Conservation (phyloP, 2,113 vertebrate genomes). For the Pollachius pollachius region DNA sequence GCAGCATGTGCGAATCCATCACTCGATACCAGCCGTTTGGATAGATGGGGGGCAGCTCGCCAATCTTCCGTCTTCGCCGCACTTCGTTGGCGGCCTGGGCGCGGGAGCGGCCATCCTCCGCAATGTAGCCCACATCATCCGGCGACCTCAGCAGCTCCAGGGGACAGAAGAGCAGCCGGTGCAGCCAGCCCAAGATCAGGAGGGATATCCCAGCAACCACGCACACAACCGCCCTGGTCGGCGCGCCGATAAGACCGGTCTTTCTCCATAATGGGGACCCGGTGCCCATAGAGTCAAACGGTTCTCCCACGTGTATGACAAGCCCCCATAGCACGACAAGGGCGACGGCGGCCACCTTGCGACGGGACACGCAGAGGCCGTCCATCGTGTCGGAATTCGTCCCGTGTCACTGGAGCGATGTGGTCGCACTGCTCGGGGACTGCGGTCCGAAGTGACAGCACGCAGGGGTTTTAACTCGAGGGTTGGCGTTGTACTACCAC, state of each 20-base stretch:
- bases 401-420: not conserved
- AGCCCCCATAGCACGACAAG: slow-evolving; percentile 44
- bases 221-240: slow-evolving; percentile 34
- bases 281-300: slow-evolving; percentile 13
- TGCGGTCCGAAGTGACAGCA: too few species aligned
- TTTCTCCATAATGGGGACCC: slow-evolving; percentile 41
- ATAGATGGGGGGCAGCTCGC: slow-evolving; percentile 76
- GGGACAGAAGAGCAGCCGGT: slow-evolving; percentile 65
- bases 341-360: slow-evolving; percentile 36
- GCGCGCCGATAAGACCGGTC: slow-evolving; percentile 36
- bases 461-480: too few species aligned
- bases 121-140: slow-evolving; percentile 77
- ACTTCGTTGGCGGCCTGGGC: slow-evolving; percentile 70
- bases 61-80: slow-evolving; percentile 71
- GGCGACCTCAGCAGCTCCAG: slow-evolving; percentile 63
- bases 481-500: too few species aligned
- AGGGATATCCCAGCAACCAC: slow-evolving; percentile 38
- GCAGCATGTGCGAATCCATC: slow-evolving; percentile 73
- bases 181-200: slow-evolving; percentile 50
- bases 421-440: not conserved
- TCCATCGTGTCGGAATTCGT: slow-evolving; percentile 29
- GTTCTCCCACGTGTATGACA: slow-evolving; percentile 37
- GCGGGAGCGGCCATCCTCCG: slow-evolving; percentile 63
- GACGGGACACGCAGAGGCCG: slow-evolving; percentile 24
- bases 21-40: slow-evolving; percentile 84